Conservation (phyloP, 2,113 vertebrate species). For the Gambusia affinis region DNA sequence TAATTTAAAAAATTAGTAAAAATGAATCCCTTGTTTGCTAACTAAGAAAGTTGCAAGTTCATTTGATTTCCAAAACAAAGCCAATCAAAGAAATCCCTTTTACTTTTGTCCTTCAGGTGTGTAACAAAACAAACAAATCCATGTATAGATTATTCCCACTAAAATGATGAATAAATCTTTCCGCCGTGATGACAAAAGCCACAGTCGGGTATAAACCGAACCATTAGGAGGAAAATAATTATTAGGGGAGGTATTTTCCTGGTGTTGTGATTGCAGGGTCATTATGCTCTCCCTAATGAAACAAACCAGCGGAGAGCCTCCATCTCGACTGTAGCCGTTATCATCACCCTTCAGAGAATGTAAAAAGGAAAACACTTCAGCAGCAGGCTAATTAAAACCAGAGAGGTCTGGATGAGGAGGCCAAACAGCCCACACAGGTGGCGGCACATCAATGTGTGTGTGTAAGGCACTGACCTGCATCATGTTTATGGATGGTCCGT, state of each 20-base stretch:
- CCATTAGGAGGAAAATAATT: constrained; percentile 64
- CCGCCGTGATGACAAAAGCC: constrained; percentile 36
- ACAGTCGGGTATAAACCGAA: constrained; percentile 27
- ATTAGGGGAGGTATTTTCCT: constrained; percentile 62
- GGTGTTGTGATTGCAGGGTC: constrained; percentile 67
- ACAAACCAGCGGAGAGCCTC: constrained; percentile 67
- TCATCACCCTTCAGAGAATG: constrained; percentile 70
- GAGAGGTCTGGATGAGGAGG: constrained; percentile 68
- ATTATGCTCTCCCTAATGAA: constrained; percentile 66
- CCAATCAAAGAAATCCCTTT: not conserved
- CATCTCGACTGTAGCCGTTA: constrained; percentile 62
- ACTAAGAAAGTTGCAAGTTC: not conserved
- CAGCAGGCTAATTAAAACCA: constrained; percentile 77
- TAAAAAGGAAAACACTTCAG: constrained; percentile 75
- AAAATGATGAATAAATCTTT: constrained; percentile 25
- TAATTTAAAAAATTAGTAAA: not conserved
- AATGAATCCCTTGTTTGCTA: not conserved
- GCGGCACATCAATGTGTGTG: constrained; percentile 24
- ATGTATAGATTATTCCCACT: constrained; percentile 15
- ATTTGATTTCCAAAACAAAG: not conserved
- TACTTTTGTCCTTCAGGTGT: not conserved
- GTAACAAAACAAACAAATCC: constrained; percentile 4
- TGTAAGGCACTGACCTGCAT: constrained; percentile 39
- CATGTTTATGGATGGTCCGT: constrained; percentile 46
- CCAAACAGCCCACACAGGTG: constrained; percentile 70